Base-by-base conservation (phyloP, 1,140 invertebrate species). In the Tetragnatha versicolor region DNA sequence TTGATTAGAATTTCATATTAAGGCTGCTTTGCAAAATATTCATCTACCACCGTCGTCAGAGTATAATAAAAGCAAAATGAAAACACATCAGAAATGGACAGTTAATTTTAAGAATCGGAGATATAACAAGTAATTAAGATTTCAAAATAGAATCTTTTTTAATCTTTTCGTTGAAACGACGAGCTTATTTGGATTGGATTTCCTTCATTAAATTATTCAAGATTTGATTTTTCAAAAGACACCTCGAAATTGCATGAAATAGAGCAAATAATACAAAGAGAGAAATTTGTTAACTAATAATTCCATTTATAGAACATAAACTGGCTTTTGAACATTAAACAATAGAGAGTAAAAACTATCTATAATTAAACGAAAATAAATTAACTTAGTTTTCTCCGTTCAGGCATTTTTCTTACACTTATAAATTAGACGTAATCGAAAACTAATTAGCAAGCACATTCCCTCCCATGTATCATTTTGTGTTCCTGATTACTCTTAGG, bases 171-270 rank as follows among this genome's bases (percentile, higher is more conserved):
- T 27, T 10, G 10, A 35, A 65, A 65, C 39, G 17, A 42, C 61
- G 7, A 37, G 17, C 27, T 65, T 42, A 17, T 45, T 65, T 65
- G 42, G 39, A 61, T 61, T 61, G 60, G 31, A 61, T 61, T 61
- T 39, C 22, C 60, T 61, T 61, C 60, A 61, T 61, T 61, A 61
- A 65, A 65, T 65, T 65, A 65, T 65, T 65, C 61, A 65, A 45
- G 25, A 65, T 65, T n/a, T 42, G 20, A 65, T 65, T 42, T 27
- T 27, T 65, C 61, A 22, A 22, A 20, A 17, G 14, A 33, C 55
- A n/a, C 35, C 17, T 33, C 29, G 35, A 33, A 58, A 58, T 58
- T 58, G 14, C 55, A 31, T 17, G 12, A 31, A 6, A n/a, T 17
- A 9, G 55, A 33, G 35, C 35, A n/a, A 27, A 58, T n/a, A 58